These are phyloP conservation scores for Cerastis leucographa DNA, from an alignment of 2,888 invertebrate genomes.

Conservation along the genomic window DNA sequence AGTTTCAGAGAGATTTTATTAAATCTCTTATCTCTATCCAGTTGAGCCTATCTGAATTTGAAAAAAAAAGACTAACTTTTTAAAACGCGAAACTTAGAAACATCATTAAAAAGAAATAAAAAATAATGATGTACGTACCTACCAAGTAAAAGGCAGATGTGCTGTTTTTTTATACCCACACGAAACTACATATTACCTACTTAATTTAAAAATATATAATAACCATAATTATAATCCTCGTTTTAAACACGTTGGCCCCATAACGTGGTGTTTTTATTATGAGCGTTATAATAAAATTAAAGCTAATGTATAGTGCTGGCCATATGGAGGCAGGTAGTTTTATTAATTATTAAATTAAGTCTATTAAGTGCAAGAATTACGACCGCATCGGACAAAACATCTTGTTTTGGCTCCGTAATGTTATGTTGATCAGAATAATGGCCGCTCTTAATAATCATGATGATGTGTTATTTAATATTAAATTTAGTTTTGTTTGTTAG, in stretches of 20 bases:
- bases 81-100: neutral
- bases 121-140: conserved; percentile 13
- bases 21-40: too few relatives aligned
- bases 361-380: conserved; percentile 56
- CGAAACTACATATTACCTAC: conserved; percentile 40
- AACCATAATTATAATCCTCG: conserved; percentile 51
- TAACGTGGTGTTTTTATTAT: conserved; percentile 59
- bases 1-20: conserved; percentile 1
- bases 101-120: neutral
- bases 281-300: conserved; percentile 61
- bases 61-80: neutral
- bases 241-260: conserved; percentile 50
- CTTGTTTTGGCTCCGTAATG: conserved; percentile 49
- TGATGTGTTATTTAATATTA: conserved; percentile 15
- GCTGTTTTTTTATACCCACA: conserved; percentile 20
- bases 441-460: conserved; percentile 26
- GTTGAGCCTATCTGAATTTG: too few relatives aligned
- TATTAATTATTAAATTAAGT: conserved; percentile 60
- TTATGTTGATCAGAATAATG: conserved; percentile 51
- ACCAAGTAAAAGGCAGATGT: conserved; percentile 41
- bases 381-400: conserved; percentile 51
- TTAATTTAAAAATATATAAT: conserved; percentile 59
- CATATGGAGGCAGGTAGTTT: conserved; percentile 50
- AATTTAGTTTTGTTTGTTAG: conserved; percentile 15
- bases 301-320: conserved; percentile 52